A percentile compares a stretch with the other conserved stretches of the same genome.
phyloP scores from a whole-genome alignment of 2,888 invertebrate genomes.

The Pyrrhosoma nymphula region DNA sequence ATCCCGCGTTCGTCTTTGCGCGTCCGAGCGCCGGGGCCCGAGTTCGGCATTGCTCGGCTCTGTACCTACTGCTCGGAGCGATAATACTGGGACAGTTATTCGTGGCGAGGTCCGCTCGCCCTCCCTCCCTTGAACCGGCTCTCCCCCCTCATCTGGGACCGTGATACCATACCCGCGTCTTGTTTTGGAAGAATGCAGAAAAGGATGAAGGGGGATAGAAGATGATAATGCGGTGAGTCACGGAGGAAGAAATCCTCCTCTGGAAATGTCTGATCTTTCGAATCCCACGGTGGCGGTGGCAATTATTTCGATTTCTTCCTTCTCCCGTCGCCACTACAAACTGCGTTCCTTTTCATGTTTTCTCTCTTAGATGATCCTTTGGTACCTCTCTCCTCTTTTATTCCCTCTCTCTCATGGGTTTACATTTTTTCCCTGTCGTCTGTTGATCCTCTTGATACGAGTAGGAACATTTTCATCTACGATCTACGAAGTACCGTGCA shows the following conservation, averaged over 20 bases:
- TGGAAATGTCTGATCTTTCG: neutral
- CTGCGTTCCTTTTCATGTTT: neutral
- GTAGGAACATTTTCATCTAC: too few species aligned
- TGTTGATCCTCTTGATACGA: too few species aligned
- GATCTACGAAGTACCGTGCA: too few species aligned
- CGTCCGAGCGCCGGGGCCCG: neutral
- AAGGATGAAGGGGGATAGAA: neutral
- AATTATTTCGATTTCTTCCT: constrained; percentile 4
- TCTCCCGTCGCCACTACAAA: neutral
- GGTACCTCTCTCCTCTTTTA: neutral
- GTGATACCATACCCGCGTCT: neutral
- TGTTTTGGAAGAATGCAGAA: neutral
- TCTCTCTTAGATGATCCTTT: neutral
- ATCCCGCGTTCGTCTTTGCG: neutral
- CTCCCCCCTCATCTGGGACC: neutral
- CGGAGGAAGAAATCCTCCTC: constrained; percentile 13
- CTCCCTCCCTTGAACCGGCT: neutral
- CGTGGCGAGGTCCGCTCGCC: neutral
- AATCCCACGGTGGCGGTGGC: constrained; percentile 13
- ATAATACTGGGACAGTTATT: constrained; percentile 1
- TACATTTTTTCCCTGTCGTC: too few species aligned
- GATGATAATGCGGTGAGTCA: constrained; percentile 29
- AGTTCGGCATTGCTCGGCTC: too few species aligned
- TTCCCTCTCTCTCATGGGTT: neutral
- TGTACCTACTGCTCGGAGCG: neutral